phyloP scores from a whole-genome alignment of 2,888 invertebrate species.

The Drosophila nigritarsus region DNA sequence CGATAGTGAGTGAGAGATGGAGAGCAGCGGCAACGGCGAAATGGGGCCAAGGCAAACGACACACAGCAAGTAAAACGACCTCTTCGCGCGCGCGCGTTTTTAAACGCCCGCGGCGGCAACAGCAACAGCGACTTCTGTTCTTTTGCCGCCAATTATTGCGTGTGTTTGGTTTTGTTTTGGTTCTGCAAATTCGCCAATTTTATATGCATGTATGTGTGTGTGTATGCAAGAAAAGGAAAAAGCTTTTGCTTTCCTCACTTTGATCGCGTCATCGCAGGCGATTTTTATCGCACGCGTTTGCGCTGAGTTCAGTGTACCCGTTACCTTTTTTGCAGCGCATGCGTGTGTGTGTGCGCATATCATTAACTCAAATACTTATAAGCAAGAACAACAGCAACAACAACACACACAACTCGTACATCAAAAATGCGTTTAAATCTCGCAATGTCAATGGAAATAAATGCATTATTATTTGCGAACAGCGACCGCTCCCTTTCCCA shows the following conservation, averaged over 20 bases:
- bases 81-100: conserved; percentile 24
- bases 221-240: conserved; percentile 48
- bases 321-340: conserved; percentile 64
- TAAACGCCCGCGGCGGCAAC: conserved; percentile 50
- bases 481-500: conserved; percentile 71
- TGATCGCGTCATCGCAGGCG: conserved; percentile 43
- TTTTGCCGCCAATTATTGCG: conserved; percentile 46
- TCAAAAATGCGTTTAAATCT: conserved; percentile 78
- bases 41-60: conserved; percentile 76
- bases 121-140: conserved; percentile 58
- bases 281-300: conserved; percentile 38
- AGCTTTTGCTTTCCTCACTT: conserved; percentile 59
- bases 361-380: conserved; percentile 57
- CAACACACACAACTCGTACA: conserved; percentile 69
- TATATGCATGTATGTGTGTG: conserved; percentile 4
- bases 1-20: conserved; percentile 11
- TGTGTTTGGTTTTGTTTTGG: conserved; percentile 73
- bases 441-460: conserved; percentile 69
- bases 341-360: conserved; percentile 26
- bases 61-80: conserved; percentile 35
- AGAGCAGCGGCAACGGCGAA: conserved; percentile 41
- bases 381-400: conserved; percentile 43
- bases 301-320: conserved; percentile 73
- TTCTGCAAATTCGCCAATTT: conserved; percentile 67
- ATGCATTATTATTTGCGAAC: conserved; percentile 65